Evolutionary conservation across 2,888 invertebrate species (phyloP), one percentile per base, ranked within the genome.

Genomic region (Fissipunctia ypsillon): DNA sequence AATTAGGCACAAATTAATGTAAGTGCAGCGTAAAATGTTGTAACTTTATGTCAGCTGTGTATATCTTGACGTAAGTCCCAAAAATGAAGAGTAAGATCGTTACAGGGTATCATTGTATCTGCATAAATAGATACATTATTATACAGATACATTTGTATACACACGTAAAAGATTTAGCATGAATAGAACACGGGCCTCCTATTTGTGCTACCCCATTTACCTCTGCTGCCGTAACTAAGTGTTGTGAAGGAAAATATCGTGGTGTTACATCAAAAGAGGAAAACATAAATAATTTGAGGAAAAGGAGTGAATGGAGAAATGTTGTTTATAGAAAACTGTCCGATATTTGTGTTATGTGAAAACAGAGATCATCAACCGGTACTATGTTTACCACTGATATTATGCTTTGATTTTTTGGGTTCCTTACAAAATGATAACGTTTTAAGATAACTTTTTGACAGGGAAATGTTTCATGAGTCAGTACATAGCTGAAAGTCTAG

Each of bases 161-260:
- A 50, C 19, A n/a, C 59, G n/a, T 74, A 45, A 63, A 66, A 66
- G 80, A 63, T 73, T 65, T 22, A 73, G 41, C 41, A 43, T 80
- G 68, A 78, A 75, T 75, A 52, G 64, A 41, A 64, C 54, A 16
- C 25, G 28, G 10, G 6, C 31, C 68, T 48, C 73, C 41, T 75
- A 75, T 82, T 78, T 73, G 68, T 64, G 69, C 67, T 78, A 59
- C 52, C 45, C 66, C 54, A 73, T 75, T 70, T 65, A 66, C 43
- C 52, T 57, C 22, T 41, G 61, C 41, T 64, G 41, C 67, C 67
- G 68, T 64, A 64, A 64, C 63, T 80, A 67, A 72, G 61, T 69
- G 59, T 59, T 67, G 38, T n/a, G 50, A 48, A 74, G 31, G 52
- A 64, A 80, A 74, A 78, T 65, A 80, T 28, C 73, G 41, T 19